Percentiles rank a stretch among this genome's conserved stretches.
These are phyloP conservation scores for Montipora efflorescens DNA, from an alignment of 64 coral and sea anemone species.

Conservation along the genomic window DNA sequence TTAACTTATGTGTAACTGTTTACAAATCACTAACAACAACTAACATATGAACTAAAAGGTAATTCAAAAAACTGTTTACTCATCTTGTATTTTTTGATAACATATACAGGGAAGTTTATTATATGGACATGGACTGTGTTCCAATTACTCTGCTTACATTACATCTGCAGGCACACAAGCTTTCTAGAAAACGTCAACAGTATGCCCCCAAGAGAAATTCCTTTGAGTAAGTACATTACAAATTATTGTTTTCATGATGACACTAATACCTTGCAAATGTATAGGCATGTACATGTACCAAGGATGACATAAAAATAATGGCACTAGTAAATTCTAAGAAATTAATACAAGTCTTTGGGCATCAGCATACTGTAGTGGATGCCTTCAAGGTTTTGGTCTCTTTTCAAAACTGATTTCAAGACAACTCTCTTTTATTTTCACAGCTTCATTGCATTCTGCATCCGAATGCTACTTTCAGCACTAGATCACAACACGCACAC, in stretches of 20 bases:
- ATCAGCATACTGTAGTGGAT: background rate
- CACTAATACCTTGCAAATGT: background rate
- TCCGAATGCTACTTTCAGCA: background rate
- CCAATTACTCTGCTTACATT: too few relatives aligned
- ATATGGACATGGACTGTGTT: background rate
- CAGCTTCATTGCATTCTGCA: background rate
- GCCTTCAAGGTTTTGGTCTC: background rate
- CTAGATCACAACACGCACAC: conserved; percentile 6
- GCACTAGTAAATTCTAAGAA: background rate
- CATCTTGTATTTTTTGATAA: background rate
- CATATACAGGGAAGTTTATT: conserved; percentile 4
- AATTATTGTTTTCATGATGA: background rate
- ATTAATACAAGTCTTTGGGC: background rate
- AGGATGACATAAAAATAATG: background rate
- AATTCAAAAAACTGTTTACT: background rate
- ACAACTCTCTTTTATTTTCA: conserved; percentile 11
- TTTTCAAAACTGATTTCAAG: background rate
- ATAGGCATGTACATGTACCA: background rate
- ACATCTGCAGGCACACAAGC: too few relatives aligned
- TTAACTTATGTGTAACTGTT: background rate
- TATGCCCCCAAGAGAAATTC: conserved; percentile 3
- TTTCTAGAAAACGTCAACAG: too few relatives aligned
- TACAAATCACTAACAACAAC: background rate
- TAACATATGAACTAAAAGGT: background rate
- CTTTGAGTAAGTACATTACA: conserved; percentile 34